Evolutionary conservation across 2,113 vertebrate genomes (phyloP).

Genomic region (Solea senegalensis): DNA sequence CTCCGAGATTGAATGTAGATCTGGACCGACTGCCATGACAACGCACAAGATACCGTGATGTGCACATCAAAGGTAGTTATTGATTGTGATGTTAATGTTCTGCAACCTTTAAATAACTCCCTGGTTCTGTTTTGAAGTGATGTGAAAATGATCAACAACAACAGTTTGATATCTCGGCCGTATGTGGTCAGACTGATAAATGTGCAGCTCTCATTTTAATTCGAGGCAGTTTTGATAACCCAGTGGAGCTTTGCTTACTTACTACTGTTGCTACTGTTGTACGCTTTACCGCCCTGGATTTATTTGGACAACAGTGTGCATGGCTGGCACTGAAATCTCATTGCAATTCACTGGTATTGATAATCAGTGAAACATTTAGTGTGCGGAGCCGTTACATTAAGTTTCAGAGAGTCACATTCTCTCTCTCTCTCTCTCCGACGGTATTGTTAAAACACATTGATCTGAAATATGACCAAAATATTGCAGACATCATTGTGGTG

Average conservation of each 20-base stretch:
- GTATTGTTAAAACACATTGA: slow-evolving; percentile 9
- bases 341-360: not conserved
- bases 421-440: not conserved
- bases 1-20: no score
- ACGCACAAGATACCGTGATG: no score
- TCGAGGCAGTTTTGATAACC: not conserved
- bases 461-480: not conserved
- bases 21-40: no score
- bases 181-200: not conserved
- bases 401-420: not conserved
- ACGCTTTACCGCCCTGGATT: not conserved
- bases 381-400: not conserved
- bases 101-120: no score
- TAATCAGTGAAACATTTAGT: not conserved
- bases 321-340: not conserved
- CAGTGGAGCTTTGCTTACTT: not conserved
- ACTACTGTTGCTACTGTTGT: not conserved
- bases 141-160: no score
- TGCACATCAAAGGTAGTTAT: no score
- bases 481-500: not conserved
- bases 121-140: no score
- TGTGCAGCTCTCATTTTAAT: not conserved
- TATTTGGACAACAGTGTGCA: not conserved
- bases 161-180: no score
- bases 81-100: no score